These are phyloP conservation scores for Cololabis saira DNA, from an alignment of 2,113 vertebrate genomes.

Conservation along the genomic window DNA sequence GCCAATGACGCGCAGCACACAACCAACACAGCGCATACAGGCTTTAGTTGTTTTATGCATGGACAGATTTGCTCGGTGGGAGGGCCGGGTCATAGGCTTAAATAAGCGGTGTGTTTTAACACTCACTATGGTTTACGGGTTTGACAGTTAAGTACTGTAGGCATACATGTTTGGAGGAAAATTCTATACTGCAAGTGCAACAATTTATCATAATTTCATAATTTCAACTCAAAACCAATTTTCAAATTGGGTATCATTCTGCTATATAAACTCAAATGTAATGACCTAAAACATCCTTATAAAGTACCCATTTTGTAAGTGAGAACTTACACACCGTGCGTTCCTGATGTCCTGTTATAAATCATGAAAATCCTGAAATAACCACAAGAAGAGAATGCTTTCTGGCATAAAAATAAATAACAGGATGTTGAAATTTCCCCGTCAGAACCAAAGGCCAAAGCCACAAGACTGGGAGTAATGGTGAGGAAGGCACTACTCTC, in stretches of 20 bases:
- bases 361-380: background rate
- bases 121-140: background rate
- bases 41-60: background rate
- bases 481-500: slow-evolving; percentile 26
- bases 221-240: no score
- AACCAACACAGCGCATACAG: background rate
- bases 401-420: slow-evolving; percentile 9
- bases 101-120: background rate
- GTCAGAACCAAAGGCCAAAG: slow-evolving; percentile 1
- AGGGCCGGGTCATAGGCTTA: background rate
- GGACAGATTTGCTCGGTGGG: background rate
- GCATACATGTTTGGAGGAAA: no score
- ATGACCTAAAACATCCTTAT: no score
- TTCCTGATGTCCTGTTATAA: no score
- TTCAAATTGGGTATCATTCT: no score
- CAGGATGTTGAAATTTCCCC: background rate
- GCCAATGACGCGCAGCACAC: background rate
- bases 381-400: slow-evolving; percentile 13
- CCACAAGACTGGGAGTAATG: slow-evolving; percentile 23
- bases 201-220: no score
- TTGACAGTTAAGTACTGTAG: no score
- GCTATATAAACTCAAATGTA: no score
- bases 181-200: no score
- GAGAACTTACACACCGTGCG: no score
- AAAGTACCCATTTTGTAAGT: no score